Base-by-base conservation (phyloP, 2,797 vertebrate genomes). In the Chloroceryle inda region DNA sequence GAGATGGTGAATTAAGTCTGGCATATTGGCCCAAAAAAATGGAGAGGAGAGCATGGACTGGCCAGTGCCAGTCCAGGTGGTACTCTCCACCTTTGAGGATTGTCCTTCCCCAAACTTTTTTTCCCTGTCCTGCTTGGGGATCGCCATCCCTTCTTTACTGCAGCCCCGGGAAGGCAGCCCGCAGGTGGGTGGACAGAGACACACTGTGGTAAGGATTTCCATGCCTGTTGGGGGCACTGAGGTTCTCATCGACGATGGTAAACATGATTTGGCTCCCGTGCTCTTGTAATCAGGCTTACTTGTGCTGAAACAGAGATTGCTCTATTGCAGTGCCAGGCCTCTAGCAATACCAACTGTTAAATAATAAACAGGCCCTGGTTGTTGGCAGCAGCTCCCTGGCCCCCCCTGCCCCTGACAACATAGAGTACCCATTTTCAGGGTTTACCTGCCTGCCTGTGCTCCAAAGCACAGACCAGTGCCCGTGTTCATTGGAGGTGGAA, bases 331-430 rank as follows among this genome's bases (percentile, higher is more conserved):
- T 98, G 98, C 98, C 98, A 98, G 98, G 98, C 97, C 98, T 98
- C 98, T 94, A 98, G 98, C 98, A 97, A 97, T 97, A 98, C 98
- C 98, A 98, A 98, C 98, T 98, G 98, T 98, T 98, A 98, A 98
- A 98, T 98, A 98, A 98, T 98, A 98, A 98, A 98, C 98, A 98
- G 97, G 97, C 98, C 96, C 97, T 94, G 97, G 96, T 96, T 98
- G 95, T 85, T 98, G 98, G 98, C 98, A 98, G 96, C 33, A 9
- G 96, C 82, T 94, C 69, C 42, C 1, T 7, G 35, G 94, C 96
- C 69, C 92, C 84, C 88, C 68, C 7, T 21, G 3, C 84, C 97
- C 97, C 93, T 9, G 14, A 96, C 95, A 84, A 62, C 92, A 38
- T 22, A 49, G 86, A 96, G 96, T 94, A 42, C 96, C 98, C 95